Conservation (phyloP, 2,888 invertebrate genomes). For the Drosophila anomalipes region DNA sequence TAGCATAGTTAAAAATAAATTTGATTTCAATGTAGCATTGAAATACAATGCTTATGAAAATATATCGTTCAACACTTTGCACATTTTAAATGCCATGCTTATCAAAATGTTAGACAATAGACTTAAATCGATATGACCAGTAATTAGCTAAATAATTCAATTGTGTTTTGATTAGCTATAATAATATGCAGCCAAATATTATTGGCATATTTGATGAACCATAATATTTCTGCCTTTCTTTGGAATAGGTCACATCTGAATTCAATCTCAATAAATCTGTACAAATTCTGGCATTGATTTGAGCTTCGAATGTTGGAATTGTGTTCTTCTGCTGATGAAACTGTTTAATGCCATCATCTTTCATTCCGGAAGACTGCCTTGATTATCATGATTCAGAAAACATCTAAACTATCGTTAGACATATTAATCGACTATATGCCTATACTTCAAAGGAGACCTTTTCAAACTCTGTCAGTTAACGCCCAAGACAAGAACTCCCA, state of each 20-base stretch:
- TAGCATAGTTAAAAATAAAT: neutral
- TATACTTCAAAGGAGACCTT: neutral
- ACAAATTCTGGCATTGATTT: neutral
- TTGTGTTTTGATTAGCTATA: neutral
- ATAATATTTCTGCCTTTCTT: neutral
- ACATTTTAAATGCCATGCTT: neutral
- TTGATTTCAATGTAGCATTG: neutral
- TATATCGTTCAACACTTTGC: neutral
- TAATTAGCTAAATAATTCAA: neutral
- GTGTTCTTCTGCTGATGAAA: neutral
- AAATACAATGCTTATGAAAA: neutral
- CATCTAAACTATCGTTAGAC: neutral
- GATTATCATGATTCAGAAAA: neutral
- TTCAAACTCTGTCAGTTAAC: neutral
- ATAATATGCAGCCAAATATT: neutral
- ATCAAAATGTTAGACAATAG: neutral
- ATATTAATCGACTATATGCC: neutral
- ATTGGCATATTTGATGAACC: neutral
- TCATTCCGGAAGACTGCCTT: neutral
- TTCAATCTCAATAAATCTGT: neutral
- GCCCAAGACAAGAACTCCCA: neutral
- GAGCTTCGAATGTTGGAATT: neutral
- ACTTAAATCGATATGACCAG: neutral
- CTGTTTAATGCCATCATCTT: neutral
- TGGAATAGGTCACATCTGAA: too few species aligned